A percentile compares a stretch with the other conserved stretches of the same genome.
Conservation (phyloP, 2,888 invertebrate genomes). For the Apodemia mormo region DNA sequence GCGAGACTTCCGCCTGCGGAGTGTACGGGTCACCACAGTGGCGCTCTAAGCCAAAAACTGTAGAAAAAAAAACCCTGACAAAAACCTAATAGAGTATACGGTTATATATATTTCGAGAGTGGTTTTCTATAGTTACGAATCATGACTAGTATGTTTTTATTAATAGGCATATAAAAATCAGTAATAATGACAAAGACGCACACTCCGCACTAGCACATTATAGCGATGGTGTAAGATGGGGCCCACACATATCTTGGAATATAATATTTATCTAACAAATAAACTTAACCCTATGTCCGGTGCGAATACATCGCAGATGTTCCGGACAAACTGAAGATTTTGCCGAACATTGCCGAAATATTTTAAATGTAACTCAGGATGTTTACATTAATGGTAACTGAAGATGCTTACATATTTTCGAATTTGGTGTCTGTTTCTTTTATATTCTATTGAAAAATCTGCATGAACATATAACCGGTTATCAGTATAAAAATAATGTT, state of each 20-base stretch:
- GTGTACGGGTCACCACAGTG: slow-evolving; percentile 39
- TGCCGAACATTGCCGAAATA: slow-evolving; percentile 72
- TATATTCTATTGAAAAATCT: slow-evolving; percentile 70
- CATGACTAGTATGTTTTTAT: slow-evolving; percentile 31
- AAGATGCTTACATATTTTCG: slow-evolving; percentile 72
- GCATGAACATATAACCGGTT: slow-evolving; percentile 78
- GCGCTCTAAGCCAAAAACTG: slow-evolving; percentile 23
- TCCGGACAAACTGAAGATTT: slow-evolving; percentile 68
- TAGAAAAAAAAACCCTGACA: slow-evolving; percentile 38
- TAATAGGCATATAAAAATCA: slow-evolving; percentile 31
- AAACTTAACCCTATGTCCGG: slow-evolving; percentile 76
- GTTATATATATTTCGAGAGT: slow-evolving; percentile 38
- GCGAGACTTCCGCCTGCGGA: slow-evolving; percentile 62
- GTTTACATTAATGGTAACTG: slow-evolving; percentile 62
- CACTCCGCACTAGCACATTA: slow-evolving; percentile 53
- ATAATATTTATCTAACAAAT: slow-evolving; percentile 74
- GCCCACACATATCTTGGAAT: slow-evolving; percentile 68
- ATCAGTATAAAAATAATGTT: slow-evolving; percentile 80
- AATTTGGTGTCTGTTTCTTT: slow-evolving; percentile 62
- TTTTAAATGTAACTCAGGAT: slow-evolving; percentile 68
- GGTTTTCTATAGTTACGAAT: slow-evolving; percentile 37
- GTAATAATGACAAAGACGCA: slow-evolving; percentile 24
- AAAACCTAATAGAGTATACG: slow-evolving; percentile 38
- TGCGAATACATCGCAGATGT: slow-evolving; percentile 43
- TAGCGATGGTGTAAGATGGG: slow-evolving; percentile 39